phyloP scores from a whole-genome alignment of 1,140 invertebrate species.

The Drosophila ambigua region DNA sequence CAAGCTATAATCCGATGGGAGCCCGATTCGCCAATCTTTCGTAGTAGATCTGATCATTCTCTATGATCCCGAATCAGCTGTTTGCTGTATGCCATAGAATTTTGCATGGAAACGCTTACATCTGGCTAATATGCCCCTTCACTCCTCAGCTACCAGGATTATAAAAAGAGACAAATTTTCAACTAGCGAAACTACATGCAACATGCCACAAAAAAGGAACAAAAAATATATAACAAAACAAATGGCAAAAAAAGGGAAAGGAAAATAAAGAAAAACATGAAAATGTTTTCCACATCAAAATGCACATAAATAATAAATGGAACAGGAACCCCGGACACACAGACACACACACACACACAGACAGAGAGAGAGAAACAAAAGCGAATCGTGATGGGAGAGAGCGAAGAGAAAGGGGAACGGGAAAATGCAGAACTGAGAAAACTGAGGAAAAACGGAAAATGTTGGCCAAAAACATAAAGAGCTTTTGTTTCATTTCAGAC shows the following conservation, averaged over 20 bases:
- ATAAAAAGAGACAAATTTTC: slow-evolving; percentile 25
- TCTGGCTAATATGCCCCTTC: too few species aligned
- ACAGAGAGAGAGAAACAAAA: slow-evolving; percentile 40
- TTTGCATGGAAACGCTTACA: too few species aligned
- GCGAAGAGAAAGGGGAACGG: neutral
- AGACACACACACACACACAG: neutral
- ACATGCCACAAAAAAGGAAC: slow-evolving; percentile 18
- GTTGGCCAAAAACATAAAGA: slow-evolving; percentile 32
- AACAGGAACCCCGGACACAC: slow-evolving; percentile 58
- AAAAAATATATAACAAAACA: slow-evolving; percentile 29
- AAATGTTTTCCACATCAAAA: slow-evolving; percentile 76
- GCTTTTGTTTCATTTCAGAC: slow-evolving; percentile 59
- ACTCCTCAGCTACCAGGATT: too few species aligned
- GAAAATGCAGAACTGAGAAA: neutral
- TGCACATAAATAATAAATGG: slow-evolving; percentile 82
- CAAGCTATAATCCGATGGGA: too few species aligned
- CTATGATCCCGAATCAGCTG: too few species aligned
- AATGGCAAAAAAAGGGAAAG: neutral
- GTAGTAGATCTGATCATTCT: too few species aligned
- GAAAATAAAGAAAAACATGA: slow-evolving; percentile 28
- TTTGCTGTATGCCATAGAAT: too few species aligned
- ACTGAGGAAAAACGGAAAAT: slow-evolving; percentile 29
- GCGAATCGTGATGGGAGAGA: slow-evolving; percentile 23
- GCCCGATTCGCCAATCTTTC: too few species aligned
- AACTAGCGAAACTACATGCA: slow-evolving; percentile 46